Base-by-base conservation (phyloP, 1,140 invertebrate species). In the Cepaea nemoralis region DNA sequence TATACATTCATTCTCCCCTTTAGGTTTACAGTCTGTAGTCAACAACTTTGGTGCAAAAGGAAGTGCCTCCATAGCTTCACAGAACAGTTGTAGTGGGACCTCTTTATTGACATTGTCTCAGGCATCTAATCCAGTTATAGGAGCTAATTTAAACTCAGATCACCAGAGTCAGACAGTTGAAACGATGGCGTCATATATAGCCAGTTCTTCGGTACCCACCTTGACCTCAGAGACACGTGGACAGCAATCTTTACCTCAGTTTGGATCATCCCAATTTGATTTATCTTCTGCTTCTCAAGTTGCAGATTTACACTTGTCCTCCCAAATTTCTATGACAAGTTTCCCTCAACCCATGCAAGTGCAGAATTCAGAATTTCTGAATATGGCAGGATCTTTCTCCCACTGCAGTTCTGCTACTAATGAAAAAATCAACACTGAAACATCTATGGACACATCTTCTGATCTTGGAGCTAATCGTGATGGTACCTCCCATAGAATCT, bases 281-380 rank as follows among this genome's bases (percentile, higher is more conserved):
- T 50, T 19, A 27, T 3, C 10, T 10, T 22, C 73, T 22, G 8
- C 39, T 75, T 24, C 45, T 22, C 39, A 48, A 35, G 19, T 45
- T 8, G 39, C 19, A 1, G 70, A 12, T 78, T 63, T 48, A 67
- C n/a, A n/a, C n/a, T n/a, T n/a, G n/a, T n/a, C n/a, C n/a, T n/a
- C n/a, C n/a, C n/a, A n/a, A n/a, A n/a, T n/a, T n/a, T n/a, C n/a
- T n/a, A n/a, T n/a, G n/a, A n/a, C n/a, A n/a, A 27, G 45, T 10
- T 78, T 45, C 48, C 77, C 77, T 69, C 77, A 78, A 50, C 77
- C 77, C 19, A 78, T 78, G 77, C 77, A 69, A 42, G 66, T 78
- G 24, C 77, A 78, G 33, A 66, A 78, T 35, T 22, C 59, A 42
- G 42, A 78, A 31, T 50, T 75, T 19, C 27, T 12, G 42, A 74